A percentile compares a stretch with the other conserved stretches of the same genome.
Conservation (phyloP, 1,140 invertebrate genomes). For the Zaprionus kolodkinae region DNA sequence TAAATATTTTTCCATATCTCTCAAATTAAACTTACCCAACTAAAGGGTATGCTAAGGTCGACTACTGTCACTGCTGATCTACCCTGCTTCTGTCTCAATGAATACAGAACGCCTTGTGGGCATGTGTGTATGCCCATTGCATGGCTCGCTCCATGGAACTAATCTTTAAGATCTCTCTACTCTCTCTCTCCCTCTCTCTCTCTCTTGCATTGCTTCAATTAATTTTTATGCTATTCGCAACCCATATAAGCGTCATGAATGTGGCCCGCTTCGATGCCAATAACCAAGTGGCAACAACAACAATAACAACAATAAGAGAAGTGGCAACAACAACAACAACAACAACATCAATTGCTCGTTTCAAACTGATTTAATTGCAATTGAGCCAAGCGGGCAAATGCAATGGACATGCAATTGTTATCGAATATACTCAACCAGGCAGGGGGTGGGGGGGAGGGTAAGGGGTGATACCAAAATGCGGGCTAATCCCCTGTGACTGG, state of each 20-base stretch:
- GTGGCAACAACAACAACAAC: constrained; percentile 11
- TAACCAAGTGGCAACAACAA: constrained; percentile 51
- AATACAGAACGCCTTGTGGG: background rate
- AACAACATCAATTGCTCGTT: constrained; percentile 62
- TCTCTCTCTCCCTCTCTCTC: no score
- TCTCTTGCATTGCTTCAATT: constrained; percentile 55
- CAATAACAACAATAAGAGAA: background rate
- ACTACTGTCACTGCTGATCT: background rate
- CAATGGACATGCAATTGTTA: constrained; percentile 75
- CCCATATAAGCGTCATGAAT: constrained; percentile 58
- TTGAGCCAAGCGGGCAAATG: constrained; percentile 54
- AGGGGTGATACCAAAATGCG: constrained; percentile 59
- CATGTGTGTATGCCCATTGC: background rate
- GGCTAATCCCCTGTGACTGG: constrained; percentile 60
- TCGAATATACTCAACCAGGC: constrained; percentile 59
- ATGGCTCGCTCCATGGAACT: constrained; percentile 31
- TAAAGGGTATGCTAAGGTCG: background rate
- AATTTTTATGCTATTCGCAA: constrained; percentile 66
- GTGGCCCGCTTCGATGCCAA: background rate
- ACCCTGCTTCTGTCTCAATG: background rate
- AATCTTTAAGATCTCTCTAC: constrained; percentile 59
- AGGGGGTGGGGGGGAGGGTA: constrained; percentile 14
- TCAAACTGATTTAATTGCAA: constrained; percentile 80
- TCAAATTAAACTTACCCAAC: background rate
- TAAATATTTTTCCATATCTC: background rate